These are phyloP conservation scores for Toxotes lorentzi DNA, from an alignment of 2,797 vertebrate species.

Conservation along the genomic window DNA sequence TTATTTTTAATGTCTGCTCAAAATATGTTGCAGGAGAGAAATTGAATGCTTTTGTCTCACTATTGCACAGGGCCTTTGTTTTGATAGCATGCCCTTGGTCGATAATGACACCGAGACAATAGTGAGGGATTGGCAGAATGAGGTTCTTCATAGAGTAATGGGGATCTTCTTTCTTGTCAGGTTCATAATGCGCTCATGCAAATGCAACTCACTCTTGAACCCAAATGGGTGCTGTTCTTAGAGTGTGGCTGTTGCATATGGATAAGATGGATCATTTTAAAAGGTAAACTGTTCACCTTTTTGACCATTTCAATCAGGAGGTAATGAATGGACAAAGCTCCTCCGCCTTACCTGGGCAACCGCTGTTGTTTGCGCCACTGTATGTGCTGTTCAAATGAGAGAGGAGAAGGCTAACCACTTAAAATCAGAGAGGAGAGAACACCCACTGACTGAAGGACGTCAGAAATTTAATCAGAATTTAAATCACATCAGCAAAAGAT, in stretches of 20 bases:
- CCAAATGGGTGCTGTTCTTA: slow-evolving; percentile 16
- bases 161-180: slow-evolving; percentile 52
- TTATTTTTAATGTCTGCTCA: slow-evolving; percentile 69
- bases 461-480: slow-evolving; percentile 86
- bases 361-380: slow-evolving; percentile 27
- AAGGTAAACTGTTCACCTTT: slow-evolving; percentile 49
- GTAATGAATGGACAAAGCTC: slow-evolving; percentile 52
- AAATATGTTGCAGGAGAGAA: slow-evolving; percentile 72
- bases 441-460: slow-evolving; percentile 79
- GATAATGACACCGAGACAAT: slow-evolving; percentile 67
- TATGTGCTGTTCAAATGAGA: slow-evolving; percentile 47
- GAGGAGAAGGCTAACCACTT: slow-evolving; percentile 42
- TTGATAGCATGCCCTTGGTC: slow-evolving; percentile 60
- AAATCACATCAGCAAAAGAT: slow-evolving; percentile 84
- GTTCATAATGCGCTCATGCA: slow-evolving; percentile 54
- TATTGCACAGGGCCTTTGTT: slow-evolving; percentile 64
- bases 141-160: slow-evolving; percentile 42
- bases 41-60: slow-evolving; percentile 58
- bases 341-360: slow-evolving; percentile 4
- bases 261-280: slow-evolving; percentile 48
- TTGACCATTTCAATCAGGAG: slow-evolving; percentile 47
- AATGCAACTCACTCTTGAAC: slow-evolving; percentile 51
- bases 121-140: slow-evolving; percentile 49
- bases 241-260: slow-evolving; percentile 38
- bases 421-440: slow-evolving; percentile 52